Evolutionary conservation across 1,140 invertebrate genomes (phyloP), one percentile per base, ranked within the genome.

Genomic region (Drepana arcuata): DNA sequence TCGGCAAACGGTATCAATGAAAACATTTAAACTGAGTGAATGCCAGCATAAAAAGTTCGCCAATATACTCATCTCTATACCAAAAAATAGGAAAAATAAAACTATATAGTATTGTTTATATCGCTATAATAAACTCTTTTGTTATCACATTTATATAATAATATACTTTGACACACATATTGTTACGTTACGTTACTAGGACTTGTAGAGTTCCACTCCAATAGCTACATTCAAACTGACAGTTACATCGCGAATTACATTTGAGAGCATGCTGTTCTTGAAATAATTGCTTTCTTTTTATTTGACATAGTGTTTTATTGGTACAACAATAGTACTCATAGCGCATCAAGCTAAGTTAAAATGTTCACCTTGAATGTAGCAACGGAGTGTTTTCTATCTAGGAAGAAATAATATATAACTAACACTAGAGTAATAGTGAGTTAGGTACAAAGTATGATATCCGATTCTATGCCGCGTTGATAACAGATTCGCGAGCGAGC

Each of bases 141-240:
- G 60, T 75, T 81, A 81, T 81, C 77, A 81, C 77, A 81, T 81
- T 81, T 78, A 81, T 81, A 77, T 69, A 74, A 72, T 73, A 75
- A 77, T 81, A 81, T 77, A 74, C 54, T 77, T 77, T 78, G 72
- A 81, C 77, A 81, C 77, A 77, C 62, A 81, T 68, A 71, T 68
- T n/a, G 33, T 37, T 43, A 60, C 71, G 49, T 75, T 78, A 78
- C 66, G 56, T 66, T n/a, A 69, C 68, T 75, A 78, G 47, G 51
- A 61, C 59, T 67, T 66, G 60, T 68, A 68, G 43, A 58, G 43
- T 45, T 48, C 41, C 48, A 60, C 48, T 61, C 53, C 49, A 55
- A 54, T 62, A 57, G 58, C 59, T 37, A 64, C 61, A 62, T 62
- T 42, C 62, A 55, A 48, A 57, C 48, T 50, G 32, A 46, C 39